Conservation (phyloP, 92 coral and sea anemone species). For the Paramuricea clavata region DNA sequence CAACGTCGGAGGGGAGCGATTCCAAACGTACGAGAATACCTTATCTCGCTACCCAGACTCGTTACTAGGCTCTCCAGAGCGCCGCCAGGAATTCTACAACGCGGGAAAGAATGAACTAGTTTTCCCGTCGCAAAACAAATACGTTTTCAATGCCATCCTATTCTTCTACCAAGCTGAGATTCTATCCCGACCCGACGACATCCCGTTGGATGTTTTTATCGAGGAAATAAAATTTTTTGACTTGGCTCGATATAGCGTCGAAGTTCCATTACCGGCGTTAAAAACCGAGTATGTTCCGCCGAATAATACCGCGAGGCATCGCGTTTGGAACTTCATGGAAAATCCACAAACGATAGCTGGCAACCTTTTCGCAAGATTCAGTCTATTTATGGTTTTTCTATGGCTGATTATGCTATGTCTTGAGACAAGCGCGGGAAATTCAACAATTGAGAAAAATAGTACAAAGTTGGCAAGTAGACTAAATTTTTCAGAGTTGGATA, state of each 20-base stretch:
- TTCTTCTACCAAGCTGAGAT: conserved; percentile 94
- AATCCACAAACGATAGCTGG: conserved; percentile 16
- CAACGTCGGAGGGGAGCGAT: conserved; percentile 97
- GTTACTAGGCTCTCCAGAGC: conserved; percentile 80
- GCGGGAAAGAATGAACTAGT: conserved; percentile 62
- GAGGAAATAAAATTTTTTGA: conserved; percentile 86
- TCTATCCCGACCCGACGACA: conserved; percentile 84
- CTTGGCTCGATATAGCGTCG: conserved; percentile 9
- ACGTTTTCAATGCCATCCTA: conserved; percentile 86
- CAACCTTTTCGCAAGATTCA: conserved; percentile 9
- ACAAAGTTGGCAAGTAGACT: neutral
- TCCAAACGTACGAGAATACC: conserved; percentile 95
- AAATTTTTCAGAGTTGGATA: too few species aligned
- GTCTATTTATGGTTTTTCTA: neutral
- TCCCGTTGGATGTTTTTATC: conserved; percentile 75
- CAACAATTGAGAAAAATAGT: neutral
- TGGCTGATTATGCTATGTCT: conserved; percentile 17
- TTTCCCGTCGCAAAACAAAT: conserved; percentile 75
- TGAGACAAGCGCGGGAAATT: neutral
- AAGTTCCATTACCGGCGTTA: neutral
- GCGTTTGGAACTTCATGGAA: conserved; percentile 33
- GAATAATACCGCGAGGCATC: conserved; percentile 3
- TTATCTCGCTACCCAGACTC: conserved; percentile 87
- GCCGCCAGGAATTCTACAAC: conserved; percentile 76
- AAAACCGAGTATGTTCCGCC: neutral